Base-by-base conservation (phyloP, 2,797 vertebrate genomes). In the Falco columbarius region DNA sequence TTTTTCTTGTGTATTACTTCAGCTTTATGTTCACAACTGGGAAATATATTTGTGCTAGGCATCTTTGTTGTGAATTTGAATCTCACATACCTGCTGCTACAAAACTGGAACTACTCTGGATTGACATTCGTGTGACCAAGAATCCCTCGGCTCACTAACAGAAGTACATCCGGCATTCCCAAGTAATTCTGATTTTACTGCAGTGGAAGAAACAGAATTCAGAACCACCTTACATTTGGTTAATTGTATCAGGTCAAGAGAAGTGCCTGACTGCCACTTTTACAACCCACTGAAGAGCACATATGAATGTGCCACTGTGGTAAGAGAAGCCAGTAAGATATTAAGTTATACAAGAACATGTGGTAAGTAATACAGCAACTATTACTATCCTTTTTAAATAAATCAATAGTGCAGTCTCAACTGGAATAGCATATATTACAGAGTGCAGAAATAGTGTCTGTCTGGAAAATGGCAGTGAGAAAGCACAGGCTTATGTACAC, bases 141-240 rank as follows among this genome's bases (percentile, higher is more conserved):
- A 83, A 86, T 23, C 32, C 24, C 42, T 30, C 34, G n/a, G 38
- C 59, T 94, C 56, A 72, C 61, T 61, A 94, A 36, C 2, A 20
- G 34, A 79, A 84, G 26, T n/a, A 66, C 11, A 73, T 36, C n/a
- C 49, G 61, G 8, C 49, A 55, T 52, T 81, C 27, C 38, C 44
- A 95, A 47, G 74, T 55, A 87, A 92, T 92, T 94, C 56, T 8
- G 8, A 46, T 66, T 20, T 73, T 85, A 20, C 51, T 82, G 56
- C 40, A 92, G 47, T 24, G 22, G 40, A 14, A 91, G 27, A 94
- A 92, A 75, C 42, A 86, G 86, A 89, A 82, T 96, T 96, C 81
- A 85, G 55, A 85, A 14, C 26, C 22, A 26, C n/a, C 29, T 70
- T 73, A 73, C 7, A 27, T 40, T 63, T 56, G 55, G 15, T 34